These are phyloP conservation scores for Columbina picui DNA, from an alignment of 2,113 vertebrate genomes.

Conservation along the genomic window DNA sequence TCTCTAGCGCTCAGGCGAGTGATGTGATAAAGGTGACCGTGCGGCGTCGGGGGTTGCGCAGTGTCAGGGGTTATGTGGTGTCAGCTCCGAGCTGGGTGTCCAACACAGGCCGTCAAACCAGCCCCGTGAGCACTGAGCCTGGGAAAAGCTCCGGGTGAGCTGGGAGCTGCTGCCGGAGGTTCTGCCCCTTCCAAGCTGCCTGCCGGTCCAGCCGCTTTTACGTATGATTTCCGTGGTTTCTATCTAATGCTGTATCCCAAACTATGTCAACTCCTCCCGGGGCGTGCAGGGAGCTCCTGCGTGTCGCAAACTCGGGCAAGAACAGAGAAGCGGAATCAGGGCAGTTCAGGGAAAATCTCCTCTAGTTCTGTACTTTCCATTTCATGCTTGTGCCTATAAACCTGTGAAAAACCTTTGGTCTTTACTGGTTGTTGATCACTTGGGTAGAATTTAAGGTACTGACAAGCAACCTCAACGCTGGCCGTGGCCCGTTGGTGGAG, in stretches of 20 bases:
- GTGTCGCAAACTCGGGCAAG: background rate
- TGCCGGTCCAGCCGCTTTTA: background rate
- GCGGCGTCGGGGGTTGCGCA: background rate
- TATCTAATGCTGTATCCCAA: background rate
- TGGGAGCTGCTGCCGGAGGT: background rate
- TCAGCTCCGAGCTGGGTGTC: too few relatives aligned
- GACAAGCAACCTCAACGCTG: rapidly evolving
- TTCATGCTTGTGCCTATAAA: background rate
- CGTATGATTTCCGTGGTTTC: rapidly evolving
- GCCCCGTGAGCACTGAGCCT: background rate
- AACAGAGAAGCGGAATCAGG: background rate
- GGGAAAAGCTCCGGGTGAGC: background rate
- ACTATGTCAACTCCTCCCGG: background rate
- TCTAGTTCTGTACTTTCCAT: background rate
- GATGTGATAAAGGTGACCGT: background rate
- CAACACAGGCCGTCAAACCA: background rate
- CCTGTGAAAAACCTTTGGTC: background rate
- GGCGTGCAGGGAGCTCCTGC: rapidly evolving
- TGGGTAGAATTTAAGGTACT: background rate
- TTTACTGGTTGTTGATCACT: background rate
- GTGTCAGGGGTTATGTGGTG: too few relatives aligned
- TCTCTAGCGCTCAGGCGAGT: background rate
- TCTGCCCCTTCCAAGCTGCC: background rate
- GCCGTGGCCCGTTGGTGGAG: rapidly evolving
- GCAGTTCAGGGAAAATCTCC: background rate